Base-by-base conservation (phyloP, 2,797 vertebrate genomes). In the Melanotaenia pygmaea region DNA sequence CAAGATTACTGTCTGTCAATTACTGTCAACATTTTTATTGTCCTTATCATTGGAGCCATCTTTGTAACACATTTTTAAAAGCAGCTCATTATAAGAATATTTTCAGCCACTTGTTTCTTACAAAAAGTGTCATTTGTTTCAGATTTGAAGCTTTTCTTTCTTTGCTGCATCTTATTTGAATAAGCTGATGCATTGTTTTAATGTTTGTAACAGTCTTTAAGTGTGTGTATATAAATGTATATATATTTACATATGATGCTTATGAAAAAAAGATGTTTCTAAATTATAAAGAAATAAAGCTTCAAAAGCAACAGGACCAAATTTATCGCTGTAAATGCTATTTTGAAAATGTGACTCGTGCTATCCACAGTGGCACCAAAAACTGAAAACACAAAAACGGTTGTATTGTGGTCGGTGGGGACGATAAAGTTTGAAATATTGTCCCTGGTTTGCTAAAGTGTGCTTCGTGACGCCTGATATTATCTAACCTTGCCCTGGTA, bases 191-290 rank as follows among this genome's bases (percentile, higher is more conserved):
- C 53, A 60, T 74, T 18, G 20, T 72, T 26, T 72, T 79, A 76
- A 77, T 83, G 12, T 80, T 58, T 77, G 28, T 53, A 71, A 35
- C 45, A 16, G 18, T 64, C 38, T 13, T 54, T 26, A 26, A 26
- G 50, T 54, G 24, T 22, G 14, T 70, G 26, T 62, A 28, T 65
- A 56, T 28, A 67, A 67, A 35, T 12, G 30, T 74, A 38, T 64
- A 63, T 64, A 35, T 83, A 76, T 87, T 81, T 89, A 79, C 64
- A 83, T 74, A 45, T n/a, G 74, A 30, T n/a, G 3, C 57, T 64
- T 56, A 30, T 75, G 20, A 67, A 60, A 61, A 67, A 57, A 59
- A 16, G 11, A 30, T 59, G 10, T 65, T 73, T 80, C 70, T 59
- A 76, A 75, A 2, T 62, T 65, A 59, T 64, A 1, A 5, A 64